phyloP scores from a whole-genome alignment of 2,797 vertebrate species.

The Petrocephalus sullivani region DNA sequence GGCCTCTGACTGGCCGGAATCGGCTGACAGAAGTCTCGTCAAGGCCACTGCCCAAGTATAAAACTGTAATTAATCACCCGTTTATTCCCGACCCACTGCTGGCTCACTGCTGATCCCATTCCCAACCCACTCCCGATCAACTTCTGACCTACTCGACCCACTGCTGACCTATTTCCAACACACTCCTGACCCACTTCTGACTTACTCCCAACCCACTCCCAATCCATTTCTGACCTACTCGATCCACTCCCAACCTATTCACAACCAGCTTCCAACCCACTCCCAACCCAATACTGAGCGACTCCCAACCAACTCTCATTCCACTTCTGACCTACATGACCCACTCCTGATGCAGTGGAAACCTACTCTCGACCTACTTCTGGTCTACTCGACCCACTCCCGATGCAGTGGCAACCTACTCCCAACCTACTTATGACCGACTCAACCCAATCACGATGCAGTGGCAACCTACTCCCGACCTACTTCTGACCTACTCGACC shows the following conservation, averaged over 20 bases:
- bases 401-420: background rate
- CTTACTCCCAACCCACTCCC: background rate
- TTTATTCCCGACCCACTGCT: slow-evolving; percentile 32
- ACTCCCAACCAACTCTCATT: no score
- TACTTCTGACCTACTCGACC: background rate
- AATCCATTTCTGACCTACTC: background rate
- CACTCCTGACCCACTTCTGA: background rate
- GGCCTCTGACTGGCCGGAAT: slow-evolving; percentile 56
- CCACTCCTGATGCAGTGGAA: background rate
- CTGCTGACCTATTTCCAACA: background rate
- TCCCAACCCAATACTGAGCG: background rate
- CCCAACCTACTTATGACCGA: background rate
- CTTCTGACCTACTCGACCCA: no score
- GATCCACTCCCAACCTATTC: background rate
- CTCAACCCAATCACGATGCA: background rate
- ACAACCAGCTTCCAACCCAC: no score
- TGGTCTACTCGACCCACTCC: background rate
- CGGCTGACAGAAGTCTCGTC: slow-evolving; percentile 59
- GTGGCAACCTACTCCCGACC: background rate
- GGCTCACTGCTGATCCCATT: background rate
- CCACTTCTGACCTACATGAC: no score
- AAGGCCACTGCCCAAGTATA: slow-evolving; percentile 64
- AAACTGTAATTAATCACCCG: slow-evolving; percentile 65
- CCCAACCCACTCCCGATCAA: background rate
- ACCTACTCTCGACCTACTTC: background rate